Conservation (phyloP, 2,113 vertebrate genomes). For the Nothobranchius kuhntae region DNA sequence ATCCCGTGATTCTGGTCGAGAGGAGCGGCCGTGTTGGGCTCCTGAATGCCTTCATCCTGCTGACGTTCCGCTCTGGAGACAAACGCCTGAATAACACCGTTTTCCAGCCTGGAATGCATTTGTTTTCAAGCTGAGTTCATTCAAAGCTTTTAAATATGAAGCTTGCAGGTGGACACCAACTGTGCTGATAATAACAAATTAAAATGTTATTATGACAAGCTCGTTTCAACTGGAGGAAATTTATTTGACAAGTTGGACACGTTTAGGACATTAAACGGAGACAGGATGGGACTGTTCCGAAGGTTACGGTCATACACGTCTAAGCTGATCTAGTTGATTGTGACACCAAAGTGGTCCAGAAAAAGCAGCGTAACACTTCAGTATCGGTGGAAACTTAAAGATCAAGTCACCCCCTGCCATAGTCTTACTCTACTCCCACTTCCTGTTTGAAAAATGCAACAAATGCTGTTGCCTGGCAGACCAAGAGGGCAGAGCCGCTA, state of each 20-base stretch:
- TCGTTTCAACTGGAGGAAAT: conserved; percentile 60
- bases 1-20: conserved; percentile 49
- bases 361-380: too few species aligned
- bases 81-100: conserved; percentile 1
- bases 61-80: conserved; percentile 37
- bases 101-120: conserved; percentile 47
- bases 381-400: too few species aligned
- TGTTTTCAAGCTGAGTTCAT: conserved; percentile 63
- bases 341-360: too few species aligned
- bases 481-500: too few species aligned
- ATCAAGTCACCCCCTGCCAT: too few species aligned
- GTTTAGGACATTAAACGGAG: conserved; percentile 34
- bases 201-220: conserved; percentile 62
- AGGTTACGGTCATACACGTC: too few species aligned
- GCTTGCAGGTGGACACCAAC: conserved; percentile 39
- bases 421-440: too few species aligned
- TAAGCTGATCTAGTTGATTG: too few species aligned
- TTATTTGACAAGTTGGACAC: conserved; percentile 55
- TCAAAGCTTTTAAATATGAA: conserved; percentile 58
- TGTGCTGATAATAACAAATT: conserved; percentile 65
- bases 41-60: conserved; percentile 1
- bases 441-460: too few species aligned
- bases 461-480: too few species aligned
- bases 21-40: conserved; percentile 36
- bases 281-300: background rate